Conservation (phyloP, 2,888 invertebrate species). For the Charanyca ferruginea region DNA sequence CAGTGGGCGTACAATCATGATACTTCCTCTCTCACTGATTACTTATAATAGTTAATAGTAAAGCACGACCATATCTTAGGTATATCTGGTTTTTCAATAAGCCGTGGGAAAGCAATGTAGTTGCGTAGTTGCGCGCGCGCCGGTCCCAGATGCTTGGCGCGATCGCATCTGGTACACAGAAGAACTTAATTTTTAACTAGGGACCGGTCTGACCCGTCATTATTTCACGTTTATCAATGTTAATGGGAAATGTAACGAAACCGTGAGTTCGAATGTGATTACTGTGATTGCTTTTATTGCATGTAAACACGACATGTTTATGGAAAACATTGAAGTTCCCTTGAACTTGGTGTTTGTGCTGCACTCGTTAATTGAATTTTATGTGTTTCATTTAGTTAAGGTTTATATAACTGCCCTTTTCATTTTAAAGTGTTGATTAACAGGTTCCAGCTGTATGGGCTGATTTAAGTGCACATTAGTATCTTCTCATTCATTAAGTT, state of each 20-base stretch:
- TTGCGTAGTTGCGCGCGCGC: slow-evolving; percentile 64
- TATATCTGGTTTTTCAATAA: slow-evolving; percentile 77
- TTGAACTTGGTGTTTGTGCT: slow-evolving; percentile 64
- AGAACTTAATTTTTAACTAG: slow-evolving; percentile 81
- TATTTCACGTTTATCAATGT: slow-evolving; percentile 75
- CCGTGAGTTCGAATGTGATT: slow-evolving; percentile 53
- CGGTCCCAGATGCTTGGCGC: slow-evolving; percentile 69
- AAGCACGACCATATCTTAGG: slow-evolving; percentile 71
- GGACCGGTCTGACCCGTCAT: slow-evolving; percentile 77
- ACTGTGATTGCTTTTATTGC: slow-evolving; percentile 70
- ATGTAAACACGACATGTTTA: slow-evolving; percentile 76
- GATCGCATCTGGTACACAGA: slow-evolving; percentile 78
- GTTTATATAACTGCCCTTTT: slow-evolving; percentile 34
- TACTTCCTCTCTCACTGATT: slow-evolving; percentile 76
- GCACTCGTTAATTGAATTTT: slow-evolving; percentile 50
- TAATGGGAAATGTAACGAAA: slow-evolving; percentile 70
- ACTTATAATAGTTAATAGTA: slow-evolving; percentile 74
- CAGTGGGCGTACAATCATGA: slow-evolving; percentile 73
- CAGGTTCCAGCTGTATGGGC: slow-evolving; percentile 20
- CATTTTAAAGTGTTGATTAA: slow-evolving; percentile 29
- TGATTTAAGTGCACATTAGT: slow-evolving; percentile 34
- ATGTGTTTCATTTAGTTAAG: slow-evolving; percentile 49
- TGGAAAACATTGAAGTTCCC: slow-evolving; percentile 65
- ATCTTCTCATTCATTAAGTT: slow-evolving; percentile 37
- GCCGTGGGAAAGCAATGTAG: slow-evolving; percentile 86